These are phyloP conservation scores for Lepidurus arcticus DNA, from an alignment of 1,140 invertebrate species.

Conservation along the genomic window DNA sequence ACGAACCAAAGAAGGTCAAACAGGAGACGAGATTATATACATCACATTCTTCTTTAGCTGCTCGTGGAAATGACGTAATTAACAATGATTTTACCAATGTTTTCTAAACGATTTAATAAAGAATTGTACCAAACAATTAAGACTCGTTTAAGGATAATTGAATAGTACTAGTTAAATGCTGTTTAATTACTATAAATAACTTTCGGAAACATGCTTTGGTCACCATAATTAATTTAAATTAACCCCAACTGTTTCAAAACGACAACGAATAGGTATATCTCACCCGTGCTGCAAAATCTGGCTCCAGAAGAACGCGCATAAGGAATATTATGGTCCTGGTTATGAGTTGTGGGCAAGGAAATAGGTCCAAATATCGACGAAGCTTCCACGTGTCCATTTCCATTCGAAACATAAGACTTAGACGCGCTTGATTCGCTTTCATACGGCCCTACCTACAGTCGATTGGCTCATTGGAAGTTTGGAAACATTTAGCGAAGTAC, in stretches of 20 bases:
- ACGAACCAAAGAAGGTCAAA: background rate
- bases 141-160: too few species aligned
- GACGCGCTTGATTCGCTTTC: background rate
- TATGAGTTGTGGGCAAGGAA: constrained; percentile 24
- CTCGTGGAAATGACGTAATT: too few species aligned
- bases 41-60: too few species aligned
- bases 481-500: background rate
- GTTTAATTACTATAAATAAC: too few species aligned
- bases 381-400: background rate
- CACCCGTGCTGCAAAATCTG: constrained; percentile 79
- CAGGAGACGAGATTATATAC: background rate
- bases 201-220: too few species aligned
- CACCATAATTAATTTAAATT: background rate
- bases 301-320: constrained; percentile 90
- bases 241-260: background rate
- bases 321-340: constrained; percentile 64
- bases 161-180: too few species aligned
- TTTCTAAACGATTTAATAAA: too few species aligned
- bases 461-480: too few species aligned
- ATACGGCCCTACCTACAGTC: background rate
- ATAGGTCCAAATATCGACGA: constrained; percentile 16
- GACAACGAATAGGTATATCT: constrained; percentile 31
- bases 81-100: too few species aligned
- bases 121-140: too few species aligned
- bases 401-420: background rate